Evolutionary conservation across 2,888 invertebrate species (phyloP).

Genomic region (Oeneis ivallda): DNA sequence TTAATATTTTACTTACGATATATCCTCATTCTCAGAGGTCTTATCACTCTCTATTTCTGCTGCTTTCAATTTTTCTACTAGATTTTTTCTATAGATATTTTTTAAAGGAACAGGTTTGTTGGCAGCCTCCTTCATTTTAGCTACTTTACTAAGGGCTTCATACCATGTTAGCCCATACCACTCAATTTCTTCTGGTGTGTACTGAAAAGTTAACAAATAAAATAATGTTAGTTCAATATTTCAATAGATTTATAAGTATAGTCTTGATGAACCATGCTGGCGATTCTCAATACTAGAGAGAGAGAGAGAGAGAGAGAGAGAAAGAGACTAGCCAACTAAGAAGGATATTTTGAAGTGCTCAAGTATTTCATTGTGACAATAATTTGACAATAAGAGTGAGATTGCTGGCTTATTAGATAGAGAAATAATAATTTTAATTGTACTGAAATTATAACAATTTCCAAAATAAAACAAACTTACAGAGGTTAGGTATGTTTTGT

Average conservation of each 20-base stretch:
- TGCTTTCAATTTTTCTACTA: conserved; percentile 86
- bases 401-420: too few relatives aligned
- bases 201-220: conserved; percentile 73
- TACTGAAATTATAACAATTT: background rate
- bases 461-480: conserved; percentile 77
- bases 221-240: background rate
- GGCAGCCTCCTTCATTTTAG: conserved; percentile 79
- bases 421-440: too few relatives aligned
- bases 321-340: too few relatives aligned
- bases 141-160: conserved; percentile 89
- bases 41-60: conserved; percentile 78
- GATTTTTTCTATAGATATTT: conserved; percentile 85
- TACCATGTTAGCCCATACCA: conserved; percentile 94
- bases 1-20: conserved; percentile 57
- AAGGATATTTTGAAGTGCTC: too few relatives aligned
- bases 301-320: too few relatives aligned
- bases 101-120: conserved; percentile 86
- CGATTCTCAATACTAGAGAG: too few relatives aligned
- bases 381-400: too few relatives aligned
- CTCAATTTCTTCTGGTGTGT: conserved; percentile 94
- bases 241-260: too few relatives aligned
- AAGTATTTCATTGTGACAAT: too few relatives aligned
- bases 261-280: too few relatives aligned
- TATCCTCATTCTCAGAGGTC: conserved; percentile 59
- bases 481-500: conserved; percentile 89